Evolutionary conservation across 2,113 vertebrate species (phyloP), one percentile per base, ranked within the genome.

Genomic region (Cyprichromis sp.): DNA sequence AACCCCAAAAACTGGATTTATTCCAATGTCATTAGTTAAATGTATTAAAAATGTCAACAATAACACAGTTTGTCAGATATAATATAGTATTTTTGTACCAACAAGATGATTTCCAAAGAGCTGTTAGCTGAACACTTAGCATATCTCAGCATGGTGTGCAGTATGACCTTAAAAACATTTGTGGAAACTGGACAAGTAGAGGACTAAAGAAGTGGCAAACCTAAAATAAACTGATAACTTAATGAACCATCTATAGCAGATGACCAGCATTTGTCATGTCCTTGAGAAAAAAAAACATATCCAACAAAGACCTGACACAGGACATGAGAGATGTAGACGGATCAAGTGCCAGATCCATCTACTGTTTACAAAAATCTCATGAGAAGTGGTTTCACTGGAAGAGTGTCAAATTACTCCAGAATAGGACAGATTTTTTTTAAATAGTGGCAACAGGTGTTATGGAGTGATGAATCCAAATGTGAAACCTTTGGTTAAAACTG

Each of bases 1-100:
- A 24, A 0, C 0, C 3, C 2, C 2, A 4, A 63, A 63, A 36
- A 16, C 38, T 42, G n/a, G 14, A 45, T 73, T 73, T 17, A 42
- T 45, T 73, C 13, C 38, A 24, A 45, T 73, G 45, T 45, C 68
- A 17, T 45, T 73, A 45, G 13, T 73, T 45, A 16, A 73, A 45
- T 73, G 13, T 17, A 45, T 26, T 21, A 26, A 73, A 73, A 73
- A 26, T 73, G 66, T 45, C 3, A 73, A 73, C 6, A 1, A 73
- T 71, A 42, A 40, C 63, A 45, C 8, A 24, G 21, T 42, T 71
- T 71, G 38, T 8, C 66, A 73, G 5, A 9, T 8, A 73, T 17
- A 45, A 45, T 16, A 45, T 45, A 9, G 21, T 45, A 45, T 26
- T 73, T 73, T 17, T 73, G 21, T 24, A 73, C 38, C 66, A 71